phyloP scores from a whole-genome alignment of 2,888 invertebrate genomes.

The Microplitis manilae region DNA sequence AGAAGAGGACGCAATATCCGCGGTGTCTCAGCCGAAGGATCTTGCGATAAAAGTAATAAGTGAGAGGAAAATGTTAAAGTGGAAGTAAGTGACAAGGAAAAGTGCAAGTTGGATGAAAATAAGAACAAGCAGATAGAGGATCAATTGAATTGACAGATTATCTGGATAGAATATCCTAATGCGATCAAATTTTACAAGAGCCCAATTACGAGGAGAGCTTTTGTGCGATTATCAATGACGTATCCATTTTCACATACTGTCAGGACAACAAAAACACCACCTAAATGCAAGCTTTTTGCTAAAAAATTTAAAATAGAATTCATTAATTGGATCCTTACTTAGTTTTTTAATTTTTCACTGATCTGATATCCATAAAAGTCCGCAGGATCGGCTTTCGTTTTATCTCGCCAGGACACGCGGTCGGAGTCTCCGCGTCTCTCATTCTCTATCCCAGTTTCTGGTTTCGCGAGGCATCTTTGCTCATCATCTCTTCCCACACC shows the following conservation, averaged over 20 bases:
- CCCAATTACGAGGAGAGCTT: too few species aligned
- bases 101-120: conserved; percentile 9
- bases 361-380: too few species aligned
- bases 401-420: conserved; percentile 63
- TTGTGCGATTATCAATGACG: too few species aligned
- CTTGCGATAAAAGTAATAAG: conserved; percentile 30
- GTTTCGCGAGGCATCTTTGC: conserved; percentile 55
- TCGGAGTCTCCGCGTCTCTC: conserved; percentile 40
- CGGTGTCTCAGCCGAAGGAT: conserved; percentile 27
- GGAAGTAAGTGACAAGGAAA: conserved; percentile 4
- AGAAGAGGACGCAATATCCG: conserved; percentile 48
- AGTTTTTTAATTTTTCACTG: conserved; percentile 34
- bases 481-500: conserved; percentile 65
- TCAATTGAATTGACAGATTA: not conserved
- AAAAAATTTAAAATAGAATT: conserved; percentile 54
- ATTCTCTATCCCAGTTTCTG: not conserved
- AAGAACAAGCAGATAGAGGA: conserved; percentile 17
- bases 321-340: conserved; percentile 61
- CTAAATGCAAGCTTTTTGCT: too few species aligned
- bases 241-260: too few species aligned
- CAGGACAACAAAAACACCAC: too few species aligned
- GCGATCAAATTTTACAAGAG: too few species aligned
- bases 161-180: too few species aligned
- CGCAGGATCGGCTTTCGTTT: conserved; percentile 55
- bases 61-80: not conserved